These are phyloP conservation scores for Stictonetta naevosa DNA, from an alignment of 2,113 vertebrate species.

Conservation along the genomic window DNA sequence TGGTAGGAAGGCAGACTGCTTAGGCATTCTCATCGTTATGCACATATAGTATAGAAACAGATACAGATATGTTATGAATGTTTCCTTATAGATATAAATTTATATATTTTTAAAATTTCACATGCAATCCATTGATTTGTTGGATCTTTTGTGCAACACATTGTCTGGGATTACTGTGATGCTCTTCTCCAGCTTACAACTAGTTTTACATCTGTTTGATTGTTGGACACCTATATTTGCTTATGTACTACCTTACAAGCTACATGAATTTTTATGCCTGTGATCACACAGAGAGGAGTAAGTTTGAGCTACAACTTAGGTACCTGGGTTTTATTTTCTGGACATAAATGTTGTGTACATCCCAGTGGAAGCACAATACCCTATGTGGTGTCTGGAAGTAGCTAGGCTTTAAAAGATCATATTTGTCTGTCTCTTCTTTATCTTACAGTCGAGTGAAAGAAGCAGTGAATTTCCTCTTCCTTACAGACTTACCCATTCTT, in stretches of 20 bases:
- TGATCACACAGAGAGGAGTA: fast-evolving
- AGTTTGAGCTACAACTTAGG: neutral
- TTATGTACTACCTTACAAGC: neutral
- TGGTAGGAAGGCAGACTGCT: neutral
- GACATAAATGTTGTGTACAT: neutral
- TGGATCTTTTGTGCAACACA: neutral
- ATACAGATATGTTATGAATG: neutral
- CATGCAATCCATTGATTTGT: neutral
- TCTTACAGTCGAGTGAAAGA: neutral
- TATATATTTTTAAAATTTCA: neutral
- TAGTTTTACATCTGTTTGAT: neutral
- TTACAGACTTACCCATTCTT: neutral
- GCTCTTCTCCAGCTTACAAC: neutral
- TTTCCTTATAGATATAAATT: neutral
- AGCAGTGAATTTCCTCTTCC: neutral
- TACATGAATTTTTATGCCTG: neutral
- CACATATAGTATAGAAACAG: neutral
- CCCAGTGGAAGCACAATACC: neutral
- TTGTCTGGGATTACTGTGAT: neutral
- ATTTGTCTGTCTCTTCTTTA: neutral
- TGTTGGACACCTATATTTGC: neutral
- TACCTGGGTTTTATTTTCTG: neutral
- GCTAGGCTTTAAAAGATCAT: neutral
- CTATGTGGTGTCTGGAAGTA: neutral
- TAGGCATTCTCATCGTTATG: neutral